Base-by-base conservation (phyloP, 2,797 vertebrate genomes). In the Esox lucius region DNA sequence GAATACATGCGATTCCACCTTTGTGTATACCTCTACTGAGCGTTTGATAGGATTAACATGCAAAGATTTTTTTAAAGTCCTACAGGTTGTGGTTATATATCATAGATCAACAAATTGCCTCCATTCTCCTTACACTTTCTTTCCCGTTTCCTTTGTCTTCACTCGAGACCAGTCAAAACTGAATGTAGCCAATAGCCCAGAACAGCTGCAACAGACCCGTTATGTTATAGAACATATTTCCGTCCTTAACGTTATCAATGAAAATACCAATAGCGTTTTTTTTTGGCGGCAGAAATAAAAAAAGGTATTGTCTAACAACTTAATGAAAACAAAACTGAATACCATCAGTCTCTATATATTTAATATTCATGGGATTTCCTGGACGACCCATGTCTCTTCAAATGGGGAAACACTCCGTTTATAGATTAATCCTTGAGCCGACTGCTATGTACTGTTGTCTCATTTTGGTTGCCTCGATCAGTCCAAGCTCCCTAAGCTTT, bases 311-410 rank as follows among this genome's bases (percentile, higher is more conserved):
- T 39, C 2, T 5, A 16, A 13, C 67, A 71, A 42, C n/a, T 9
- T 46, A 24, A 69, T 15, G 69, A 48, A 5, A 24, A 22, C 12
- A 24, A 3, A 33, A 65, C 64, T 28, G 70, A 31, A 51, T 51
- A 28, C 22, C 16, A 49, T 15, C 26, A 4, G 26, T 51, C 24
- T 28, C 46, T 22, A 28, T 4, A 5, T 13, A 51, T 76, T 22
- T 4, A 17, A 56, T 68, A 73, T 86, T 81, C 39, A 78, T 84
- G 87, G 87, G 87, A 89, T 86, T 92, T 70, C 88, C 89, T 85
- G 83, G 86, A 83, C 84, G 84, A 86, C 78, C 83, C 89, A 26
- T 66, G 68, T 75, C 85, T 86, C 82, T 69, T 87, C 81, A 83
- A 85, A 82, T 65, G 77, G 78, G 85, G 85, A 87, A 81, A 70